Evolutionary conservation across 2,888 invertebrate genomes (phyloP).

Genomic region (Cosmia pyralina): DNA sequence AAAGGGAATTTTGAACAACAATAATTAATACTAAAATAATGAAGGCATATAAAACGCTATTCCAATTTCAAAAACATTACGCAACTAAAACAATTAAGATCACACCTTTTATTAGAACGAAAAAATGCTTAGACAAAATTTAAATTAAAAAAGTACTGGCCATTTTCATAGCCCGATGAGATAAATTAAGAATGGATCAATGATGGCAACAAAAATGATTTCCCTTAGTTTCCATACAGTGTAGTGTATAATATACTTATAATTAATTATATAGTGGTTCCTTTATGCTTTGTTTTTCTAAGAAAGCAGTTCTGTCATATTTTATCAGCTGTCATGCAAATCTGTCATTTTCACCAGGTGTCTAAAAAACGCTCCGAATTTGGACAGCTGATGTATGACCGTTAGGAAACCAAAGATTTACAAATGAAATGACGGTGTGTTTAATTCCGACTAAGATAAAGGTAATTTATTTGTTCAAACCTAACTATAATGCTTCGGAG

Average conservation of each 20-base stretch:
- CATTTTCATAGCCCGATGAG: conserved; percentile 13
- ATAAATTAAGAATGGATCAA: conserved; percentile 37
- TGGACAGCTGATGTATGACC: too few species aligned
- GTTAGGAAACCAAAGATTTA: too few species aligned
- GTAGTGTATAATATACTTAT: too few species aligned
- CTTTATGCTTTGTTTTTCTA: too few species aligned
- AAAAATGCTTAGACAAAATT: neutral
- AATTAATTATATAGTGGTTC: neutral
- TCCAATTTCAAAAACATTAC: neutral
- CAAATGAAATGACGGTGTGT: too few species aligned
- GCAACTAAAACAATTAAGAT: conserved; percentile 5
- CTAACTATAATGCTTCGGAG: neutral
- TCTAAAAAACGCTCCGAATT: too few species aligned
- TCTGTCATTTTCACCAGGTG: too few species aligned
- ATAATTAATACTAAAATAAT: neutral
- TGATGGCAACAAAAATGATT: conserved; percentile 22
- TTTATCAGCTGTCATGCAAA: too few species aligned
- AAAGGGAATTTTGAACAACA: neutral
- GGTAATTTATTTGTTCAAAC: too few species aligned
- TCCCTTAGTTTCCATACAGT: conserved; percentile 15
- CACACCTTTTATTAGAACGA: neutral
- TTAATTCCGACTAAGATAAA: too few species aligned
- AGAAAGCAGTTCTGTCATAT: too few species aligned
- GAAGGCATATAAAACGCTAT: neutral
- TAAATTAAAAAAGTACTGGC: conserved; percentile 13